phyloP scores from a whole-genome alignment of 2,888 invertebrate genomes.

The Coecobrya sp. region DNA sequence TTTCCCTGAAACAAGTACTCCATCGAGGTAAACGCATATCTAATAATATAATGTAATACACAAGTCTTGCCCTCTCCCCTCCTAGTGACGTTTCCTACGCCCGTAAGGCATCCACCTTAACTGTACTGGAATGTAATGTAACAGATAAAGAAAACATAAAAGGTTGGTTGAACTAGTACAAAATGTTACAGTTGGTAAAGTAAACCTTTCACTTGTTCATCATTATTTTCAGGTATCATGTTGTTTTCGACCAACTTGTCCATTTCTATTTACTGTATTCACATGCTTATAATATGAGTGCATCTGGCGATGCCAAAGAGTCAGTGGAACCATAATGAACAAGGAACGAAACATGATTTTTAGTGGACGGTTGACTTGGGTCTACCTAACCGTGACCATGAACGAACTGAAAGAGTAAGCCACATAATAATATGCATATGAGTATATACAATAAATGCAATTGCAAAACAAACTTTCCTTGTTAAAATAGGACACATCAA shows the following conservation, averaged over 20 bases:
- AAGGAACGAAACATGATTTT: slow-evolving; percentile 14
- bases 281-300: too few relatives aligned
- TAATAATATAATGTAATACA: not conserved
- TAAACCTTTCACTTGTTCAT: slow-evolving; percentile 23
- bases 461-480: not conserved
- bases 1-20: not conserved
- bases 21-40: not conserved
- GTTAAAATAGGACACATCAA: not conserved
- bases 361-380: slow-evolving; percentile 51
- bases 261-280: too few relatives aligned
- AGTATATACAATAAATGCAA: not conserved
- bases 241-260: too few relatives aligned
- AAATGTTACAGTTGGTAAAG: not conserved
- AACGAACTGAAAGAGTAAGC: slow-evolving; percentile 9
- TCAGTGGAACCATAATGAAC: not conserved
- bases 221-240: not conserved
- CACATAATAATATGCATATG: not conserved
- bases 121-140: not conserved
- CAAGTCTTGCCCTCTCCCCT: not conserved
- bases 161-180: not conserved
- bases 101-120: slow-evolving; percentile 8
- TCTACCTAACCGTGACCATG: slow-evolving; percentile 59
- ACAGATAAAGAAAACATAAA: not conserved
- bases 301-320: too few relatives aligned
- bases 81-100: not conserved